Evolutionary conservation across 2,797 vertebrate genomes (phyloP).

Genomic region (Valencia hispanica): DNA sequence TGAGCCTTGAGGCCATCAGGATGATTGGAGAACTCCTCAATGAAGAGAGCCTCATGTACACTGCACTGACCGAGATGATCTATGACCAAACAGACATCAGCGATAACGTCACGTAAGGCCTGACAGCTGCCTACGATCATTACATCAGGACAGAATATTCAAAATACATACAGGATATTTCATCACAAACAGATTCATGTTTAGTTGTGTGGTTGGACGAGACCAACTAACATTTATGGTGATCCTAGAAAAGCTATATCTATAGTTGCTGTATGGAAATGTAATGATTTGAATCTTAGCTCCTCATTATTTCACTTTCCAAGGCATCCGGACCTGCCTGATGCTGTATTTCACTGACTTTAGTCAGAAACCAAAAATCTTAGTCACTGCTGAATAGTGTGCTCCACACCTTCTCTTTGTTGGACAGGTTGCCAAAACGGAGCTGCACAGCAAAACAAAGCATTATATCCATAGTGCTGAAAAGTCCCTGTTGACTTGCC

Average conservation of each 20-base stretch:
- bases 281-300: no score
- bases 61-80: conserved; percentile 36
- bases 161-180: not conserved
- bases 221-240: no score
- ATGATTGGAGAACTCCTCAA: conserved; percentile 40
- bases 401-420: not conserved
- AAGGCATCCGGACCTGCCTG: not conserved
- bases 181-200: no score
- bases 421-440: not conserved
- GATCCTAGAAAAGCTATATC: no score
- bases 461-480: not conserved
- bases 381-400: not conserved
- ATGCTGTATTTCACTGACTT: not conserved
- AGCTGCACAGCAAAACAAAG: not conserved
- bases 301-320: not conserved
- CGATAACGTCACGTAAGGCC: conserved; percentile 10
- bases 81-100: conserved; percentile 22
- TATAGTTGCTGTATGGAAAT: no score
- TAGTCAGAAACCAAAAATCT: not conserved
- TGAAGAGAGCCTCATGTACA: conserved; percentile 32
- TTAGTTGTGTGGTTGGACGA: no score
- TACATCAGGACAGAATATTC: not conserved
- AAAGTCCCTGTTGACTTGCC: not conserved
- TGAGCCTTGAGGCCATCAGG: conserved; percentile 31
- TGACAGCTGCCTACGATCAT: not conserved